phyloP scores from a whole-genome alignment of 2,113 vertebrate species.

The Malurus cyaneus region DNA sequence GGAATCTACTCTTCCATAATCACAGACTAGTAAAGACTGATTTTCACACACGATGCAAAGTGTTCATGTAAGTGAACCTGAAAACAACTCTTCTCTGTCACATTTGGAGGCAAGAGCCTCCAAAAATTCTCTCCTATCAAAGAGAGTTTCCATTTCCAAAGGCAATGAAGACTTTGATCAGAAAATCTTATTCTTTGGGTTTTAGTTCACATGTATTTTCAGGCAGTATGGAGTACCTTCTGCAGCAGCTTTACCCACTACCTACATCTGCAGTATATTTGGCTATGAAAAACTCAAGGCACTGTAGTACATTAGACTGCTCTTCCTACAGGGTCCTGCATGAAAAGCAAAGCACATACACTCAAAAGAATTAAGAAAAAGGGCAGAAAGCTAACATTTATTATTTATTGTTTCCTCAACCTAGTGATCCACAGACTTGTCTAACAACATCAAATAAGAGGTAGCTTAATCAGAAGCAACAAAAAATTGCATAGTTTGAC shows the following conservation, averaged over 20 bases:
- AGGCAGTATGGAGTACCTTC: neutral
- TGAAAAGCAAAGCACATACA: neutral
- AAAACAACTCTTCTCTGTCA: neutral
- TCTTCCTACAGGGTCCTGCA: neutral
- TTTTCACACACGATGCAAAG: neutral
- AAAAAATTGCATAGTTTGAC: neutral
- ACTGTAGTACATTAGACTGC: neutral
- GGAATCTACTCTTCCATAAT: neutral
- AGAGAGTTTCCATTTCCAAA: neutral
- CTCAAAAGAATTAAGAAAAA: neutral
- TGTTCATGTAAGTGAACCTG: neutral
- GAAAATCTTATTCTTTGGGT: neutral
- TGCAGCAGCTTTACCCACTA: neutral
- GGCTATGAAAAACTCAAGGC: neutral
- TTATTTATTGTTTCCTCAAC: neutral
- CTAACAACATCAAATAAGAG: neutral
- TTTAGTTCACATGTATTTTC: neutral
- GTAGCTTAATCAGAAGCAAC: neutral
- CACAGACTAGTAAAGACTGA: neutral
- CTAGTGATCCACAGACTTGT: neutral
- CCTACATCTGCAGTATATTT: neutral
- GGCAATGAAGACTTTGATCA: neutral
- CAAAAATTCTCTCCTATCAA: neutral
- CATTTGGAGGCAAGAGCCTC: neutral
- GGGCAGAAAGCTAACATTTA: neutral